Evolutionary conservation across 1,140 invertebrate species (phyloP).

Genomic region (Philaenus spumarius): DNA sequence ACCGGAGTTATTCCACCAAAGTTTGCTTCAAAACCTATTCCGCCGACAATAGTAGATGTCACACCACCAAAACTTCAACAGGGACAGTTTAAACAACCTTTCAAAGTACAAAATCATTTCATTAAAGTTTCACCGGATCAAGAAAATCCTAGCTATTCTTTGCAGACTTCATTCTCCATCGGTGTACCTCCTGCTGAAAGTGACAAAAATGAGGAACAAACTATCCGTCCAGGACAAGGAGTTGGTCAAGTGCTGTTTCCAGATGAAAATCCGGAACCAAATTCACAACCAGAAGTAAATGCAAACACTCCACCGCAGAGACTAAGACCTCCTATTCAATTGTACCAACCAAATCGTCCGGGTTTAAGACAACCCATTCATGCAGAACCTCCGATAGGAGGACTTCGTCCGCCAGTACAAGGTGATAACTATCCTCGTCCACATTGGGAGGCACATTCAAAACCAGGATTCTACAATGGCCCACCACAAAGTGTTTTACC

Average conservation of each 20-base stretch:
- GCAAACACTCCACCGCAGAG: not conserved
- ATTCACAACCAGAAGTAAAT: not conserved
- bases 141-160: constrained; percentile 31
- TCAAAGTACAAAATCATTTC: constrained; percentile 26
- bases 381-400: not conserved
- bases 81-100: constrained; percentile 18
- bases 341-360: constrained; percentile 3
- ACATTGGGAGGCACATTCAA: constrained; percentile 27
- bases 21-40: not conserved
- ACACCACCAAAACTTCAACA: not conserved
- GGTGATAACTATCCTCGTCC: constrained; percentile 26
- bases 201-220: constrained; percentile 16
- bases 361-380: constrained; percentile 14
- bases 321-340: constrained; percentile 1
- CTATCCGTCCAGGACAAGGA: constrained; percentile 22
- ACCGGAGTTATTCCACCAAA: constrained; percentile 1
- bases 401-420: constrained; percentile 1
- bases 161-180: constrained; percentile 33
- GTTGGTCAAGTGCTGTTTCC: constrained; percentile 28
- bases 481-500: constrained; percentile 10
- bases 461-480: constrained; percentile 15
- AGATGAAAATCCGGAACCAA: constrained; percentile 20
- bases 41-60: not conserved
- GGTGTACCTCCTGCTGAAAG: constrained; percentile 22
- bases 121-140: constrained; percentile 27